Base-by-base conservation (phyloP, 1,140 invertebrate genomes). In the Drosophila nigromelanica region DNA sequence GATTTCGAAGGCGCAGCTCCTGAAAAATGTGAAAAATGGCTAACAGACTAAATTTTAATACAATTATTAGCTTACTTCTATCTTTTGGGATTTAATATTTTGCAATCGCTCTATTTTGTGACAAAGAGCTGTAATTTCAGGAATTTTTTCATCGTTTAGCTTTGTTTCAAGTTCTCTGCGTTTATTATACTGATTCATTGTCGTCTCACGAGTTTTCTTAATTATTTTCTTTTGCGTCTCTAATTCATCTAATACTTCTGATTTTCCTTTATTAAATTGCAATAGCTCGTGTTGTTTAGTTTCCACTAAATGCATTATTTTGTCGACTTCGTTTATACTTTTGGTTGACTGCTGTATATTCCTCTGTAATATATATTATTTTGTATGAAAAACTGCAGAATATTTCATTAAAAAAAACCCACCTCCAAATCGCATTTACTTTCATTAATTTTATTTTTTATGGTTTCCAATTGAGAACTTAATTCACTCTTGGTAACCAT, bases 21-120 rank as follows among this genome's bases (percentile, higher is more conserved):
- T 83, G 0, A 97, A 97, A 80, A 69, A 63, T 15, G 42, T 39
- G 40, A 56, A 35, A 50, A 30, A 42, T 24, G 15, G 0, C 18
- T 24, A 5, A 24, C 8, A 21, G 8, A n/a, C 37, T 7, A 30
- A 6, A 47, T 47, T 30, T 37, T 21, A 11, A 7, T 39, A 21
- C 27, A 50, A 21, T 39, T 50, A 30, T 6, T 54, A 18, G n/a
- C 42, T 37, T 73, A 83, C 80, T 12, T 86, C 64, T 21, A 77
- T 69, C 39, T 89, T 89, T 63, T 77, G 64, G 37, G 68, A 45
- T 55, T 71, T 80, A 1, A 77, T 67, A 87, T 95, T 93, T 70
- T 93, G 73, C 11, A 93, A 73, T 14, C 85, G 74, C 6, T 91
- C 76, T 5, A 92, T 76, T 50, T 80, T 76, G 47, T 74, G 73